Evolutionary conservation across 1,140 invertebrate species (phyloP), one percentile per base, ranked within the genome.

Genomic region (Lucilia sericata): DNA sequence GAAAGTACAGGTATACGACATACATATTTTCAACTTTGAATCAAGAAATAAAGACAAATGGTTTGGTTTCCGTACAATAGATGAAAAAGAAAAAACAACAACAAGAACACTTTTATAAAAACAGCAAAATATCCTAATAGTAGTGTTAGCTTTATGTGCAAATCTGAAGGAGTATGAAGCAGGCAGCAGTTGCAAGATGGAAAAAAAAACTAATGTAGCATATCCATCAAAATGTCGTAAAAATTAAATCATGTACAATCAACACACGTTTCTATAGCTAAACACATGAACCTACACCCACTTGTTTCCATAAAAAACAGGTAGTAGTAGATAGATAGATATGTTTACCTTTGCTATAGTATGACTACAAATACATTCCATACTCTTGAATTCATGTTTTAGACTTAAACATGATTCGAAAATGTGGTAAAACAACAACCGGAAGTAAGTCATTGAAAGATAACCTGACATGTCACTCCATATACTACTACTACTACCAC

Each of bases 151-250:
- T n/a, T n/a, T 60, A 60, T 17, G 14, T 60, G n/a, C 13, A 60
- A 60, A 60, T 30, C 25, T 14, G 55, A 5, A 60, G n/a, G 14
- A 17, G 55, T 14, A 60, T 3, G 14, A 30, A 30, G 25, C 3
- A 30, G 25, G 25, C 3, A 30, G 25, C 25, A 30, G 7, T 5
- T 21, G 7, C n/a, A 70, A 5, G 19, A 70, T 10, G 25, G 25
- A 70, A 70, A 70, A 70, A 21, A 70, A 21, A 55, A 70, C 65
- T 70, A 70, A 70, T 70, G 65, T 70, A 19, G 65, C 65, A 70
- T 70, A 70, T 70, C 65, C 65, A 70, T 70, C 65, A 70, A 70
- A 70, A 25, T 70, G 65, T 70, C 65, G 65, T 70, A 70, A 70
- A 70, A 70, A 70, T 70, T 19, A 70, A 70, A 70, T 70, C 65